phyloP scores from a whole-genome alignment of 2,888 invertebrate genomes.

The Ophion slaviceki region DNA sequence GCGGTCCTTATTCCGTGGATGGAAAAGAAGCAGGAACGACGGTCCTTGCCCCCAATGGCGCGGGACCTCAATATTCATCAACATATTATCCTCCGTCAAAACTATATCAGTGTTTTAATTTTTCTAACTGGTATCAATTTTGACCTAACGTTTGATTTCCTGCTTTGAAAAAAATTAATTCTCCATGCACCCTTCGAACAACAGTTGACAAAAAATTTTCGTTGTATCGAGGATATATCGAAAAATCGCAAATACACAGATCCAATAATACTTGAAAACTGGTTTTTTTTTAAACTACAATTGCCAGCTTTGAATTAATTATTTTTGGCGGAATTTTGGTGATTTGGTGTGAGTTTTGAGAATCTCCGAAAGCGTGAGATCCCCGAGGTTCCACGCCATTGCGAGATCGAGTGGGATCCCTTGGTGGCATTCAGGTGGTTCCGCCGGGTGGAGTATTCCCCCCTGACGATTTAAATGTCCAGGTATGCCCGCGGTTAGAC shows the following conservation, averaged over 20 bases:
- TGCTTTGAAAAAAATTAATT: background rate
- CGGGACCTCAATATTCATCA: slow-evolving; percentile 57
- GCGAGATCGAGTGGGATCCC: slow-evolving; percentile 79
- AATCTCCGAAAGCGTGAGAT: slow-evolving; percentile 15
- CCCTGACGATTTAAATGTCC: slow-evolving; percentile 81
- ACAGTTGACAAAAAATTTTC: background rate
- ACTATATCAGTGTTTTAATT: background rate
- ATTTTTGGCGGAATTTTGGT: background rate
- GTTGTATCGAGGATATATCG: background rate
- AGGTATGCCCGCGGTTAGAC: slow-evolving; percentile 75
- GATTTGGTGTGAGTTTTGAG: background rate
- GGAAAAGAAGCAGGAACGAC: slow-evolving; percentile 79
- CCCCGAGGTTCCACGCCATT: slow-evolving; percentile 64
- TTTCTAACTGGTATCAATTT: background rate
- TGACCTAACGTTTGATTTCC: background rate
- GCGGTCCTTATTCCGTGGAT: slow-evolving; percentile 67
- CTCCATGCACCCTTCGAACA: background rate
- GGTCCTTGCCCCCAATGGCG: slow-evolving; percentile 80
- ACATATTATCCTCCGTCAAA: slow-evolving; percentile 3
- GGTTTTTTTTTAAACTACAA: background rate
- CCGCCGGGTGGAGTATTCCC: slow-evolving; percentile 73
- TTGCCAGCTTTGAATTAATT: background rate
- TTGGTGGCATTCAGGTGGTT: slow-evolving; percentile 81
- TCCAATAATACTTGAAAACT: background rate
- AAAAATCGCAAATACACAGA: no score